These are phyloP conservation scores for Poecile montanus DNA, from an alignment of 2,797 vertebrate genomes.

Conservation along the genomic window DNA sequence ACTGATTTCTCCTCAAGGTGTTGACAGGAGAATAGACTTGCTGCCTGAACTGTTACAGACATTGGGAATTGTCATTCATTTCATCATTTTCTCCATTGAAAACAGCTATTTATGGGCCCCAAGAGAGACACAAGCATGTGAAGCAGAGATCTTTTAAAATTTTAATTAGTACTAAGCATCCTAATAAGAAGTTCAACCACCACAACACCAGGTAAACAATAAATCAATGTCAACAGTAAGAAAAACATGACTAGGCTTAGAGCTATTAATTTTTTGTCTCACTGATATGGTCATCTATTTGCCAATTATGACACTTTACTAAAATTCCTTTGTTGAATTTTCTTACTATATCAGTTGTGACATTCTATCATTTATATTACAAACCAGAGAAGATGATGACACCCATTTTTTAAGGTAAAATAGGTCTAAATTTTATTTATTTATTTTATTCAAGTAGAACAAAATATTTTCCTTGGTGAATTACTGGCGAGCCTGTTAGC, in stretches of 20 bases:
- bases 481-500: neutral
- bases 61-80: neutral
- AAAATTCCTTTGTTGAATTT: neutral
- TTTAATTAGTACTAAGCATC: conserved; percentile 19
- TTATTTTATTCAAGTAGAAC: neutral
- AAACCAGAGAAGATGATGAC: neutral
- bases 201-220: neutral
- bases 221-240: neutral
- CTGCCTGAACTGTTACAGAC: neutral
- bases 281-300: neutral
- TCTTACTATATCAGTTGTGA: neutral
- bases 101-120: neutral
- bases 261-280: neutral
- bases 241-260: neutral
- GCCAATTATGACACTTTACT: neutral
- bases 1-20: neutral
- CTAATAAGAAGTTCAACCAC: neutral
- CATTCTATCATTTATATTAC: neutral
- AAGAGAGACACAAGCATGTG: neutral
- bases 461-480: neutral
- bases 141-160: neutral
- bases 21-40: neutral
- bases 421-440: neutral
- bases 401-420: neutral
- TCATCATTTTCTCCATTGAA: neutral